A percentile compares a stretch with the other conserved stretches of the same genome.
Evolutionary conservation across 1,140 invertebrate genomes (phyloP).

Genomic region (Sarcophaga peregrina): DNA sequence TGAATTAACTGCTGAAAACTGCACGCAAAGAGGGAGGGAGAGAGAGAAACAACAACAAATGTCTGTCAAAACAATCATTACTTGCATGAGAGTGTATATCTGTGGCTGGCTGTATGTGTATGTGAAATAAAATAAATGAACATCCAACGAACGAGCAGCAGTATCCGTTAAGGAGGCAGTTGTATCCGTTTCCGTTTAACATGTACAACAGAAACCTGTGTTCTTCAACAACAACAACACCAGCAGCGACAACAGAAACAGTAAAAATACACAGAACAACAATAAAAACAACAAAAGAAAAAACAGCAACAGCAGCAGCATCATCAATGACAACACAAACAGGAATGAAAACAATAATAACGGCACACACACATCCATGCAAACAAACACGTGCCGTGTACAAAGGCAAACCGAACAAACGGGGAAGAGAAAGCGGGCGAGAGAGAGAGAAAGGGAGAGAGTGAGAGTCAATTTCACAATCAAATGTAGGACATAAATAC

Average conservation of each 20-base stretch:
- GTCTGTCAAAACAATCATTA: no score
- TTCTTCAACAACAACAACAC: not conserved
- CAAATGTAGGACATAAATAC: no score
- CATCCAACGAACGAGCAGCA: not conserved
- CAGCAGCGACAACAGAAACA: not conserved
- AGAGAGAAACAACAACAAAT: no score
- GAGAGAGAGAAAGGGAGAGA: no score
- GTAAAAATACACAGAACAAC: not conserved
- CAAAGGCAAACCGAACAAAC: not conserved
- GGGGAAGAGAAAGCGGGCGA: no score
- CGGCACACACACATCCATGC: not conserved
- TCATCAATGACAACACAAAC: not conserved
- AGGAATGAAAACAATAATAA: not conserved
- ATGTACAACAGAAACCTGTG: not conserved
- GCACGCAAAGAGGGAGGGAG: no score
- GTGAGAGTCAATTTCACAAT: no score
- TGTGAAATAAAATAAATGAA: conserved; percentile 6
- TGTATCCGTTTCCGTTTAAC: conserved; percentile 13
- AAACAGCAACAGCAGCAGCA: not conserved
- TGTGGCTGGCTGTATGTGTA: no score
- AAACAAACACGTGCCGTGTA: no score
- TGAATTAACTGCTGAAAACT: no score
- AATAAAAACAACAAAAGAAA: not conserved
- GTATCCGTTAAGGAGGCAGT: not conserved
- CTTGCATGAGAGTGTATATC: no score